Conservation (phyloP, 1,140 invertebrate species). For the Heterodera schachtii region DNA sequence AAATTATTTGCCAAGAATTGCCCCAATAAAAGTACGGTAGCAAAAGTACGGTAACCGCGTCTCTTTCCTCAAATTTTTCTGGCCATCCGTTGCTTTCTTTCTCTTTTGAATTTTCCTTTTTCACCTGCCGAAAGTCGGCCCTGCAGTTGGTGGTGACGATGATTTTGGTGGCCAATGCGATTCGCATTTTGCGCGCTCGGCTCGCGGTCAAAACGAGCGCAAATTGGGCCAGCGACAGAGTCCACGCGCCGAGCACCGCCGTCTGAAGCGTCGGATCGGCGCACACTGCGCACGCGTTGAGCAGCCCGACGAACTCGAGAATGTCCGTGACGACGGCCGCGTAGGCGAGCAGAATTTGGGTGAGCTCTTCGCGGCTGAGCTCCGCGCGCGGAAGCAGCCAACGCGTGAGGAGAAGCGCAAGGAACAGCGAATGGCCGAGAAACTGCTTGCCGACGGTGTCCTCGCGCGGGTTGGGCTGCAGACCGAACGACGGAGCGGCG, state of each 20-base stretch:
- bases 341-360: constrained; percentile 81
- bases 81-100: too few species aligned
- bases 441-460: constrained; percentile 77
- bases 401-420: constrained; percentile 67
- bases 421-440: constrained; percentile 68
- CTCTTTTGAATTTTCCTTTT: too few species aligned
- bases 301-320: constrained; percentile 92
- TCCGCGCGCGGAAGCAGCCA: constrained; percentile 74
- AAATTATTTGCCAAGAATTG: too few species aligned
- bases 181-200: constrained; percentile 62
- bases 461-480: constrained; percentile 21
- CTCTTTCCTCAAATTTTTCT: constrained; percentile 10
- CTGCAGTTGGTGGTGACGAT: constrained; percentile 39
- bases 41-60: too few species aligned
- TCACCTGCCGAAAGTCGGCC: constrained; percentile 49
- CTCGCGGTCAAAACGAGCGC: constrained; percentile 61
- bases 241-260: constrained; percentile 62
- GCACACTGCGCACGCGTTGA: constrained; percentile 68
- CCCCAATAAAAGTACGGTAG: too few species aligned
- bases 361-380: constrained; percentile 83
- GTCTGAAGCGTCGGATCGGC: constrained; percentile 50
- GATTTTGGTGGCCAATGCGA: constrained; percentile 60
- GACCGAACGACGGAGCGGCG: neutral
- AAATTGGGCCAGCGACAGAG: constrained; percentile 62
- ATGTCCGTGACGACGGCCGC: constrained; percentile 81